Evolutionary conservation across 92 coral and sea anemone species (phyloP), one percentile per base, ranked within the genome.

Genomic region (Bergia puertoricense): DNA sequence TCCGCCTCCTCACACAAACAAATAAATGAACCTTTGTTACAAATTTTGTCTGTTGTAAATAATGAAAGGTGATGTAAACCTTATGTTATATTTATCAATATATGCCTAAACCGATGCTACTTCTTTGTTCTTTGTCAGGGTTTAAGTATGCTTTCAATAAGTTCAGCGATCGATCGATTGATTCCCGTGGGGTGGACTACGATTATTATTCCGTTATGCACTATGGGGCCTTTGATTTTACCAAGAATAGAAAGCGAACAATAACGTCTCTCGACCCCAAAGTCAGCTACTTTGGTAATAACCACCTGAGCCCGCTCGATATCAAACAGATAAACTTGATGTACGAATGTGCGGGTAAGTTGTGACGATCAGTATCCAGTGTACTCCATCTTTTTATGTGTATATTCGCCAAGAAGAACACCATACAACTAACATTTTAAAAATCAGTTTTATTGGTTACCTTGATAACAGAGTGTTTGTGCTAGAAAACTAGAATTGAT

Each of bases 201-300:
- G 98, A 94, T 73, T 92, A 92, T 77, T 20, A 81, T 66, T 96
- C 98, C 14, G 90, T 96, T 68, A 96, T 96, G 98, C 98, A 96
- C 76, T 96, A 96, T 81, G 94, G 97, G 0, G 73, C 82, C 54
- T 62, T 62, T 71, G 92, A 92, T 62, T 96, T 89, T 81, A 81
- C 92, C 83, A 92, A 59, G 68, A 91, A 92, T 72, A 92, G 92
- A 42, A 91, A 87, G 45, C 85, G 91, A 1, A 96, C 98, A 9
- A 89, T 96, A 30, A 92, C 72, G 68, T 90, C 97, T 30, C 90
- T 81, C 85, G 87, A 91, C 30, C 74, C 91, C 42, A 78, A 89
- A 39, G 57, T 93, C 73, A 82, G 66, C 89, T 75, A 54, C 66
- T 93, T 96, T 91, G 98, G 98, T n/a, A 96, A 96, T 77, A 86